Conservation (phyloP, 2,888 invertebrate genomes). For the Colostygia pectinataria region DNA sequence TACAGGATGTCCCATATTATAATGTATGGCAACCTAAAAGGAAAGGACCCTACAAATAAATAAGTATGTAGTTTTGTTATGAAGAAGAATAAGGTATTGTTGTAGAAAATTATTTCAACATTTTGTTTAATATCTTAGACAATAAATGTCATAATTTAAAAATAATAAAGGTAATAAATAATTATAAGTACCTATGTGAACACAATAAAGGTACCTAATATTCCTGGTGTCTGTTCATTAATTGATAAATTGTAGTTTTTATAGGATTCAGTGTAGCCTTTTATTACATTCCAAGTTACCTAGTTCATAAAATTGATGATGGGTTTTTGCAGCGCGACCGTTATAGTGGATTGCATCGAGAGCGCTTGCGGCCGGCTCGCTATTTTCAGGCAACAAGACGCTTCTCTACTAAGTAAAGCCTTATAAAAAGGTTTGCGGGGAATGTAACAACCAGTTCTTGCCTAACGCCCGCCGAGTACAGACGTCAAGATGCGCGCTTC, state of each 20-base stretch:
- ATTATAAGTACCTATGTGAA: too few relatives aligned
- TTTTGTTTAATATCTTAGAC: too few relatives aligned
- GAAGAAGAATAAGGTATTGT: too few relatives aligned
- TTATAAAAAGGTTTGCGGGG: slow-evolving; percentile 61
- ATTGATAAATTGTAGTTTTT: background rate
- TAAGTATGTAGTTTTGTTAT: too few relatives aligned
- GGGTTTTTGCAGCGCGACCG: slow-evolving; percentile 62
- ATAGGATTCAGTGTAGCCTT: background rate
- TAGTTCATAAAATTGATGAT: slow-evolving; percentile 44
- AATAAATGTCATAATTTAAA: too few relatives aligned
- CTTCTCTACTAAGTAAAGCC: slow-evolving; percentile 46
- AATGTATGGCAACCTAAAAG: too few relatives aligned
- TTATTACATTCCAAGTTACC: background rate
- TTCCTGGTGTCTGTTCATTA: too few relatives aligned
- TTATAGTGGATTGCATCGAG: slow-evolving; percentile 55
- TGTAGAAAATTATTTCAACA: too few relatives aligned
- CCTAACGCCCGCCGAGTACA: slow-evolving; percentile 48
- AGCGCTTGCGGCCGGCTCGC: slow-evolving; percentile 47
- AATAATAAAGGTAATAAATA: too few relatives aligned
- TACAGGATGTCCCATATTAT: too few relatives aligned
- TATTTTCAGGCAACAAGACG: slow-evolving; percentile 45
- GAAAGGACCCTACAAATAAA: too few relatives aligned
- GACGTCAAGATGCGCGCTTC: slow-evolving; percentile 67
- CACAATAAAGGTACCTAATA: too few relatives aligned
- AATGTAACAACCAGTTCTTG: slow-evolving; percentile 62